Conservation (phyloP, 2,797 vertebrate species). For the Oreortyx pictus region DNA sequence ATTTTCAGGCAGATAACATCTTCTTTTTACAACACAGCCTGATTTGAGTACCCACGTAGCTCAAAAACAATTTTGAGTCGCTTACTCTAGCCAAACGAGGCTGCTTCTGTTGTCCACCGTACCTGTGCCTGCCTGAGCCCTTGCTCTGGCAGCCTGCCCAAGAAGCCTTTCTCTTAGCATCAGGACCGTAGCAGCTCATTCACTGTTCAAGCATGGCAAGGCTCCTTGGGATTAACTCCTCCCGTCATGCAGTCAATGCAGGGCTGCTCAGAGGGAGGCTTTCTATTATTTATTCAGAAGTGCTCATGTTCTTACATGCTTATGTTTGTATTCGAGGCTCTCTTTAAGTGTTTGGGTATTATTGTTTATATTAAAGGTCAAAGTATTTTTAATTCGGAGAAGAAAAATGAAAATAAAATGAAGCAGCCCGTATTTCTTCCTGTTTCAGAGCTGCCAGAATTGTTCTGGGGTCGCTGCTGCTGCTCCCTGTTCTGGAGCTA, state of each 20-base stretch:
- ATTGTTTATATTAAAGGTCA: slow-evolving; percentile 15
- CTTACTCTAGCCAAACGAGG: neutral
- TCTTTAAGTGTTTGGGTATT: neutral
- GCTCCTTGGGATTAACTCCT: neutral
- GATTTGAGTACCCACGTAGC: neutral
- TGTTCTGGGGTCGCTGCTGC: neutral
- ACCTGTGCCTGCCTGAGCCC: neutral
- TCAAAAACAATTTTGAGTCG: neutral
- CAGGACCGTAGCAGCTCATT: neutral
- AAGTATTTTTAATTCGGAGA: neutral
- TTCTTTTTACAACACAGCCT: neutral
- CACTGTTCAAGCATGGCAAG: neutral
- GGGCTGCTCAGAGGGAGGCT: neutral
- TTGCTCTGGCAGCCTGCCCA: accelerated
- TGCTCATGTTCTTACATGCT: neutral
- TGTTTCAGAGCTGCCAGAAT: neutral
- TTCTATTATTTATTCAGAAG: neutral
- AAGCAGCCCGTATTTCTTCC: neutral
- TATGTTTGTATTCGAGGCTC: neutral
- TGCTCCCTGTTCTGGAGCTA: neutral
- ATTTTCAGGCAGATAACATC: neutral
- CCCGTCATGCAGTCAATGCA: neutral
- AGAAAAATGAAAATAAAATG: neutral
- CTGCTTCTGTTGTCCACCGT: neutral
- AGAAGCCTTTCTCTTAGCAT: neutral